Percentiles rank a stretch among this genome's conserved stretches.
Conservation (phyloP, 2,888 invertebrate species). For the Metacarcinus magister region DNA sequence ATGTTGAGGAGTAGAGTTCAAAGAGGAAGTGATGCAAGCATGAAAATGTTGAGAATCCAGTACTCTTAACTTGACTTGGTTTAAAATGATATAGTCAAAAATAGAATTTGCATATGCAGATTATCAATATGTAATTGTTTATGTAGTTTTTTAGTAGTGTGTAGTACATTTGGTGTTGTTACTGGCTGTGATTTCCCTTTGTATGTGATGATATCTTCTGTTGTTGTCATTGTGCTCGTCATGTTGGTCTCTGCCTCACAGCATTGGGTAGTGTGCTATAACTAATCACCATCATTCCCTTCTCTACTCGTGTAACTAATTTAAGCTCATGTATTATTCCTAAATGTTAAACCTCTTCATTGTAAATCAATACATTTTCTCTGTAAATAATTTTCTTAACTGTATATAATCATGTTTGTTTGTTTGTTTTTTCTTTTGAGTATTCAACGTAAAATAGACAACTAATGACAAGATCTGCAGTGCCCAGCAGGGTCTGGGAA, state of each 20-base stretch:
- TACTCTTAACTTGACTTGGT: background rate
- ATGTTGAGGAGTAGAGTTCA: background rate
- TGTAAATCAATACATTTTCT: conserved; percentile 6
- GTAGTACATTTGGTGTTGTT: background rate
- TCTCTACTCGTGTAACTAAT: background rate
- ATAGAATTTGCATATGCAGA: too few species aligned
- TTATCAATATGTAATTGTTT: background rate
- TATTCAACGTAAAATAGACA: background rate
- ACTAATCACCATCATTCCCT: background rate
- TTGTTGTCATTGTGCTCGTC: background rate
- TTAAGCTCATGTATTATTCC: background rate
- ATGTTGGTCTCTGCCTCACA: background rate
- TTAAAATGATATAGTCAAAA: background rate
- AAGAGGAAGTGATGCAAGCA: background rate
- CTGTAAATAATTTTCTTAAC: background rate
- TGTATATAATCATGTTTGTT: conserved; percentile 34
- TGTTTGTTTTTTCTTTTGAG: background rate
- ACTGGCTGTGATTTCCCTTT: background rate
- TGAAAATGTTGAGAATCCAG: background rate
- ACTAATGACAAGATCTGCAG: conserved; percentile 29
- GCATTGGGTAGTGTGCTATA: background rate
- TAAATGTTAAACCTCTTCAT: background rate
- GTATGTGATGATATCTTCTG: background rate
- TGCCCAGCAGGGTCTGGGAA: conserved; percentile 16
- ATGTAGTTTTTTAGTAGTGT: background rate